These are phyloP conservation scores for Perognathus longimembris DNA, from an alignment of 2,113 vertebrate genomes.

Conservation along the genomic window DNA sequence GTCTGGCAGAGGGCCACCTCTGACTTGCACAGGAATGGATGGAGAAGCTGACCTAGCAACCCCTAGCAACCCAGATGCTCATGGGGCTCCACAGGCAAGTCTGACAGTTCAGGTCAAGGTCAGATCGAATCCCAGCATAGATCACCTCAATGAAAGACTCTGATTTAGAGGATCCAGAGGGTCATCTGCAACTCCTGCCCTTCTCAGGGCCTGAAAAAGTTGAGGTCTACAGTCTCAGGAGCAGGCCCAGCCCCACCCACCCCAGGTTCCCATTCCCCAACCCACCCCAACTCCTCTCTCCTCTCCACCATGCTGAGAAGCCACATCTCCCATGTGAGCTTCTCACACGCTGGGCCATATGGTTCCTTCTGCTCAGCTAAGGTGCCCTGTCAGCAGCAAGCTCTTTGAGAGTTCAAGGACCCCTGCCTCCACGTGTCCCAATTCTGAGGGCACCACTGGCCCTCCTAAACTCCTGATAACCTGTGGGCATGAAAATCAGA, in stretches of 20 bases:
- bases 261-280: neutral
- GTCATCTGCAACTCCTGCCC: neutral
- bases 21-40: neutral
- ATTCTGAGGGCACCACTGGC: neutral
- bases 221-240: too few relatives aligned
- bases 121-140: neutral
- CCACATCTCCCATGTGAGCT: constrained; percentile 2
- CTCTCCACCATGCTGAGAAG: neutral
- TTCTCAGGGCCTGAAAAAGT: neutral
- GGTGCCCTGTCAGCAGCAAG: neutral
- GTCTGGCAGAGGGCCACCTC: neutral
- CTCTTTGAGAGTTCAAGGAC: constrained; percentile 23
- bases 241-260: too few relatives aligned
- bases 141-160: neutral
- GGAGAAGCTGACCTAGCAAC: neutral
- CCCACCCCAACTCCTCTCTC: neutral
- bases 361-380: constrained; percentile 51
- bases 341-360: constrained; percentile 52
- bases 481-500: constrained; percentile 13
- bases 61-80: neutral
- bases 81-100: neutral
- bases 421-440: neutral
- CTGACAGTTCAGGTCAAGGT: neutral
- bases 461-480: constrained; percentile 32
- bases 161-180: neutral